Base-by-base conservation (phyloP, 2,113 vertebrate genomes). In the Anas platyrhynchos region DNA sequence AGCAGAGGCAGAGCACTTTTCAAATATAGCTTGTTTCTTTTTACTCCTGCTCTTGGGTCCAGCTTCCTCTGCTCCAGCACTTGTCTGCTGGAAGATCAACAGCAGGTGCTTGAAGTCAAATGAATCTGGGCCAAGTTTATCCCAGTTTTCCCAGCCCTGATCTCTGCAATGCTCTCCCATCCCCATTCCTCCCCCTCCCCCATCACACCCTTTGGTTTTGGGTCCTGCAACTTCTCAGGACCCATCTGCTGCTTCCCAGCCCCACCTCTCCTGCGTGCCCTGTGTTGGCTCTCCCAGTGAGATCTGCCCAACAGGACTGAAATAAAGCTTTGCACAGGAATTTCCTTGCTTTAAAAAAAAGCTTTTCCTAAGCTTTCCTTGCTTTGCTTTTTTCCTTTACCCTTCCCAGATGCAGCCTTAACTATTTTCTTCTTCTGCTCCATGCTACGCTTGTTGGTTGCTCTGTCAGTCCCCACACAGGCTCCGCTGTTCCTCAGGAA, bases 1-100 rank as follows among this genome's bases (percentile, higher is more conserved):
- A 74, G 80, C 65, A 88, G 84, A 74, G 50, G 44, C 61, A 94
- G 80, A 83, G 83, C 55, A 79, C 27, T 26, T 91, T 93, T 92
- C 81, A 89, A 86, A 92, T 50, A 78, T 23, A 90, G 36, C 62
- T 59, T 15, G 17, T 34, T 86, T n/a, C 8, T 55, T 92, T 83
- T 48, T 31, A 79, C 80, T 6, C 2, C 7, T 52, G 16, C 56
- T 48, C 71, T 61, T 65, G 83, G 61, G 65, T 74, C 14, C 50
- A 58, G 73, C 61, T 90, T 5, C 65, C 34, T 23, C 72, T 73
- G 48, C 81, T 82, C 77, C 20, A 86, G 52, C 62, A 72, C 29
- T 34, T 8, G 1, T 22, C 18, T 86, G 12, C 13, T 74, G 44
- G 74, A 86, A 68, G 29, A 82, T 67, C 48, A 23, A 41, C 3